phyloP scores from a whole-genome alignment of 2,113 vertebrate species.

The Siniperca chuatsi region DNA sequence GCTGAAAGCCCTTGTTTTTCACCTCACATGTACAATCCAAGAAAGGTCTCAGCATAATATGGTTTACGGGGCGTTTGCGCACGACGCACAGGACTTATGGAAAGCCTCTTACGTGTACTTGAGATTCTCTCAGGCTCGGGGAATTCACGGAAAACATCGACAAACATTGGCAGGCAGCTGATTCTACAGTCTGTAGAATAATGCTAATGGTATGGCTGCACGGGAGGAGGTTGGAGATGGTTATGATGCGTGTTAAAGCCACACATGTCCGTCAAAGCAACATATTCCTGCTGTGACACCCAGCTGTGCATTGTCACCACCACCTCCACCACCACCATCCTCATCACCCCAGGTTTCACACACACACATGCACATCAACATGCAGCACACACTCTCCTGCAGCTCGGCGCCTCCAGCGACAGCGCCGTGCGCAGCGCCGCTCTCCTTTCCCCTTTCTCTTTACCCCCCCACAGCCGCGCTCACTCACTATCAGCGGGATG shows the following conservation, averaged over 20 bases:
- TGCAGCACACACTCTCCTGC: conserved; percentile 76
- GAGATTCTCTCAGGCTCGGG: conserved; percentile 16
- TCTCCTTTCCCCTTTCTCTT: background rate
- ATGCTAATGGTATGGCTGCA: background rate
- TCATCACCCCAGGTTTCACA: conserved; percentile 20
- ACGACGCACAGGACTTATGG: conserved; percentile 64
- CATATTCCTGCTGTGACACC: conserved; percentile 20
- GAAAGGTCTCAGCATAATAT: conserved; percentile 17
- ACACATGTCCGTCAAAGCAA: background rate
- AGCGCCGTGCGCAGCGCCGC: conserved; percentile 33
- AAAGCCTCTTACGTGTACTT: conserved; percentile 76
- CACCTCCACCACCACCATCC: conserved; percentile 36
- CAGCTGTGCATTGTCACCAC: conserved; percentile 60
- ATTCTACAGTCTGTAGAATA: background rate
- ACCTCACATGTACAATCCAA: conserved; percentile 26
- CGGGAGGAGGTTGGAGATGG: background rate
- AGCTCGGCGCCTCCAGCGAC: conserved; percentile 50
- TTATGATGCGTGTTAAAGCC: background rate
- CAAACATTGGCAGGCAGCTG: background rate
- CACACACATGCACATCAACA: conserved; percentile 62
- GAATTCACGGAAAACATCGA: conserved; percentile 14
- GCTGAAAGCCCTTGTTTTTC: conserved; percentile 1
- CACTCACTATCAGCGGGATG: conserved; percentile 92
- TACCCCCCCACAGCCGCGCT: background rate
- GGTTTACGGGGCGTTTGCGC: conserved; percentile 54